A percentile compares a stretch with the other conserved stretches of the same genome.
These are phyloP conservation scores for Vesta saturnalis DNA, from an alignment of 2,888 invertebrate species.

Conservation along the genomic window DNA sequence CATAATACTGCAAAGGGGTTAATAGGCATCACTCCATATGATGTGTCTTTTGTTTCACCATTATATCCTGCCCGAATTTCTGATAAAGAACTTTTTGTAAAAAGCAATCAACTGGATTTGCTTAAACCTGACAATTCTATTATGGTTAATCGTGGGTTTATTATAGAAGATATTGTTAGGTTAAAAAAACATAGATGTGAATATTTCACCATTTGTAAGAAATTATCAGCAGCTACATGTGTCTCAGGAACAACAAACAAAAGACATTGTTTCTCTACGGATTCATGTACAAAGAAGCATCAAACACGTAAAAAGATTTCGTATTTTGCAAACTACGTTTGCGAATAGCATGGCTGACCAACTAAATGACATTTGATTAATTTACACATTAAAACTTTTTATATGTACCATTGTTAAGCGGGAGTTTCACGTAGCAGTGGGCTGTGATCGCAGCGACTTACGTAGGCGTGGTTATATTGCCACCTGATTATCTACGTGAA, in stretches of 20 bases:
- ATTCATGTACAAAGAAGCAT: slow-evolving; percentile 2
- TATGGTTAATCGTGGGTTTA: background rate
- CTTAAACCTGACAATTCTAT: slow-evolving; percentile 1
- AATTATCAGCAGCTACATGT: background rate
- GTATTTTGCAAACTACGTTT: background rate
- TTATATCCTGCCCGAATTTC: background rate
- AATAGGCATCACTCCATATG: background rate
- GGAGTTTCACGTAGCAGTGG: too few relatives aligned
- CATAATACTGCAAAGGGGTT: too few relatives aligned
- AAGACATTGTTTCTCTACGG: background rate
- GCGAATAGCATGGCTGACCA: background rate
- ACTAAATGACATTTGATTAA: background rate
- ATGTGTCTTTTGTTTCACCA: background rate
- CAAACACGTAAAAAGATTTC: background rate
- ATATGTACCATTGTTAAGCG: background rate
- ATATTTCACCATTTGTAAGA: slow-evolving; percentile 14
- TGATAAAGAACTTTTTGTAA: background rate
- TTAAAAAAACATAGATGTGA: background rate
- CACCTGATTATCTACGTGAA: too few relatives aligned
- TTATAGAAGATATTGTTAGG: background rate
- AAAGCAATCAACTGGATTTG: background rate
- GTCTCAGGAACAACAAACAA: too few relatives aligned
- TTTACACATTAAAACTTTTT: background rate
- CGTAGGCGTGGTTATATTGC: too few relatives aligned
- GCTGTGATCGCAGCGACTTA: too few relatives aligned